These are phyloP conservation scores for Cerastis rubricosa DNA, from an alignment of 2,888 invertebrate species.

Conservation along the genomic window DNA sequence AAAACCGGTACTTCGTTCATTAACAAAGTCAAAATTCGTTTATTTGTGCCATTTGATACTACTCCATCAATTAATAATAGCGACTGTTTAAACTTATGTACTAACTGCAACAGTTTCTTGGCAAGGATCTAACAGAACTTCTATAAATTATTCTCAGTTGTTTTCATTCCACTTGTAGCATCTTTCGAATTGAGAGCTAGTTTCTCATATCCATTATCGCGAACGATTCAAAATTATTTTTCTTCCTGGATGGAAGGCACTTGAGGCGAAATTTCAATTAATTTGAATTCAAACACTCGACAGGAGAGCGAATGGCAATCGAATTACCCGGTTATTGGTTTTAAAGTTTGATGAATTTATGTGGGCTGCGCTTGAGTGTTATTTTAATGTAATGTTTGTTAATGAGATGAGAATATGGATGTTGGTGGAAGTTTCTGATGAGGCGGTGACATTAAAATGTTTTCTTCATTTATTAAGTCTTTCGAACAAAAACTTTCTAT, in stretches of 20 bases:
- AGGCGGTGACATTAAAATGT: background rate
- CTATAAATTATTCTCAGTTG: slow-evolving; percentile 8
- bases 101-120: slow-evolving; percentile 11
- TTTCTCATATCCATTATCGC: slow-evolving; percentile 23
- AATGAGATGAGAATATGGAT: slow-evolving; percentile 14
- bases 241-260: slow-evolving; percentile 17
- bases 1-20: slow-evolving; percentile 11
- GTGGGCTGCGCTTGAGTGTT: slow-evolving; percentile 39
- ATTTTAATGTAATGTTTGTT: slow-evolving; percentile 25
- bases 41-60: background rate
- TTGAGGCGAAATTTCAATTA: slow-evolving; percentile 63
- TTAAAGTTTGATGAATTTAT: slow-evolving; percentile 60
- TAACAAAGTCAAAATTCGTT: background rate
- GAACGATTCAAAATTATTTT: slow-evolving; percentile 47
- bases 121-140: background rate
- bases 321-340: slow-evolving; percentile 62
- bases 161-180: slow-evolving; percentile 41
- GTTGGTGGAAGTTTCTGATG: background rate
- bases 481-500: background rate
- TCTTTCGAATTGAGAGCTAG: slow-evolving; percentile 25
- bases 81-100: background rate
- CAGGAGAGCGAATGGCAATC: slow-evolving; percentile 51
- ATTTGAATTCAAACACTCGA: slow-evolving; percentile 62
- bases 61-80: slow-evolving; percentile 6
- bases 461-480: background rate